phyloP scores from a whole-genome alignment of 2,888 invertebrate genomes.

The Napeogenes sylphis region DNA sequence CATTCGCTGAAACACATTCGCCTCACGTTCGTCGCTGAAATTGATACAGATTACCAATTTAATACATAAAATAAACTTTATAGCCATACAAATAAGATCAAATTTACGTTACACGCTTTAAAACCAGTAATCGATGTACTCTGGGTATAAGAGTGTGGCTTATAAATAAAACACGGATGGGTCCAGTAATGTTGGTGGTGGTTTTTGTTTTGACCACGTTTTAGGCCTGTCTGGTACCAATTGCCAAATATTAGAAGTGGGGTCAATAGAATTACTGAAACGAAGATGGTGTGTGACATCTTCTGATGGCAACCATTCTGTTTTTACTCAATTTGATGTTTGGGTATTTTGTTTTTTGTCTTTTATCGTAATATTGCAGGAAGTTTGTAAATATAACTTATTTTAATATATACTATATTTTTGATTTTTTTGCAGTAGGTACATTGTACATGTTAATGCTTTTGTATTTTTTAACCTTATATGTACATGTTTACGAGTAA shows the following conservation, averaged over 20 bases:
- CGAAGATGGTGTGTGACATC: conserved; percentile 17
- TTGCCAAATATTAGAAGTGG: conserved; percentile 64
- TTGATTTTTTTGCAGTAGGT: no score
- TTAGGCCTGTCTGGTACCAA: conserved; percentile 63
- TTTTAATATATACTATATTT: no score
- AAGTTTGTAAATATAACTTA: no score
- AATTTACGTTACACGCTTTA: conserved; percentile 32
- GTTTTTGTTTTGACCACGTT: conserved; percentile 54
- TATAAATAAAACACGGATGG: conserved; percentile 17
- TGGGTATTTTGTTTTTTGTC: background rate
- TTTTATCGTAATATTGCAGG: background rate
- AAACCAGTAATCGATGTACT: conserved; percentile 47
- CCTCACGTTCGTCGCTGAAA: conserved; percentile 71
- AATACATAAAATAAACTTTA: conserved; percentile 36
- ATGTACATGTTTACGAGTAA: no score
- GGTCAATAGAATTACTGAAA: conserved; percentile 44
- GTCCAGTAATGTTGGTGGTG: conserved; percentile 37
- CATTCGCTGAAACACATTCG: conserved; percentile 55
- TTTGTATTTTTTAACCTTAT: no score
- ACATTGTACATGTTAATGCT: no score
- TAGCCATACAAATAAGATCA: conserved; percentile 36
- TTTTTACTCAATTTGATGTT: background rate
- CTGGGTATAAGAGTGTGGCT: conserved; percentile 14
- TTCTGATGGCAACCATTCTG: conserved; percentile 1
- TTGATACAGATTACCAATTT: conserved; percentile 66